A percentile compares a stretch with the other conserved stretches of the same genome.
Evolutionary conservation across 2,888 invertebrate species (phyloP).

Genomic region (Yponomeuta sedellus): DNA sequence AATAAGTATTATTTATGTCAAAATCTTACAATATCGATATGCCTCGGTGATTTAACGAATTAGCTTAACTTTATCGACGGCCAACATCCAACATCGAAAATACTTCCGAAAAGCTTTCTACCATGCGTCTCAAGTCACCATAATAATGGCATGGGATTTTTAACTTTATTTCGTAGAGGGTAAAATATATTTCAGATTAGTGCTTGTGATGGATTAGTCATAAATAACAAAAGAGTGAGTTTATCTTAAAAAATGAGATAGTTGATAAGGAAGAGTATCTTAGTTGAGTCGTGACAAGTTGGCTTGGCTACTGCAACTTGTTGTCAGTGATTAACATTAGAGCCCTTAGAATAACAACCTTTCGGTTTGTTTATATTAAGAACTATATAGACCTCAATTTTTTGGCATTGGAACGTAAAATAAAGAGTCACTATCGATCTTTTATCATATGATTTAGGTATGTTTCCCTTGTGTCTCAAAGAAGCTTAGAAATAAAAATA

Average conservation of each 20-base stretch:
- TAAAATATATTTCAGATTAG: constrained; percentile 25
- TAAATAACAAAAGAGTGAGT: constrained; percentile 36
- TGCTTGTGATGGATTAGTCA: constrained; percentile 25
- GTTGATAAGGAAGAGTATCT: constrained; percentile 45
- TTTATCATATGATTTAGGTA: no score
- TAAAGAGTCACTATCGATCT: no score
- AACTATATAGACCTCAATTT: no score
- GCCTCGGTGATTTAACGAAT: constrained; percentile 61
- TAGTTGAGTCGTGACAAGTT: constrained; percentile 9
- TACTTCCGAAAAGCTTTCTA: constrained; percentile 29
- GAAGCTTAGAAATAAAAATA: no score
- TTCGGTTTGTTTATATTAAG: no score
- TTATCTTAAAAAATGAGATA: constrained; percentile 65
- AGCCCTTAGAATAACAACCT: no score
- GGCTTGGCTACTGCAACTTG: background rate
- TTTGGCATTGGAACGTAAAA: no score
- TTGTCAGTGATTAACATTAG: background rate
- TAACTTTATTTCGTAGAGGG: constrained; percentile 30
- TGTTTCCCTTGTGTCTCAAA: no score
- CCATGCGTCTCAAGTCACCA: constrained; percentile 33
- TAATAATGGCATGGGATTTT: constrained; percentile 29
- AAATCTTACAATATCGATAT: constrained; percentile 29
- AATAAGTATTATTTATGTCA: constrained; percentile 8
- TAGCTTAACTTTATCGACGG: constrained; percentile 57
- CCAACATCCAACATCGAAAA: constrained; percentile 31